Base-by-base conservation (phyloP, 2,113 vertebrate species). In the Rissa tridactyla region DNA sequence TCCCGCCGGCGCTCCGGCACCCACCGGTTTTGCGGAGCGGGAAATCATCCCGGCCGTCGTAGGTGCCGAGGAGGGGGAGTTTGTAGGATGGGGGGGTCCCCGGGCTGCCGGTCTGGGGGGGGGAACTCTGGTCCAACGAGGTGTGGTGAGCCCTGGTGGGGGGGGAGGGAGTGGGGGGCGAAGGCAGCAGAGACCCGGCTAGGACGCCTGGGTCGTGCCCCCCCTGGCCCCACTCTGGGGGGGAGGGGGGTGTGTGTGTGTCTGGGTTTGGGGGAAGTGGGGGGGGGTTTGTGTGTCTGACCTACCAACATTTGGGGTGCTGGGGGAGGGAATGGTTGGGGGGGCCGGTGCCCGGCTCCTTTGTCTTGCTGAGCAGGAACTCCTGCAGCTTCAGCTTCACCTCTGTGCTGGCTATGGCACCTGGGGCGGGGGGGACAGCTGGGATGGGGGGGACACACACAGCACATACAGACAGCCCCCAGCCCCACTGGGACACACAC, bases 351-450 rank as follows among this genome's bases (percentile, higher is more conserved):
- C 97, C 95, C 29, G 99, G 98, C 85, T 99, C 99, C 97, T 99
- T 99, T 10, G 98, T 98, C 97, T 99, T 99, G 77, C 98, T 99
- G 94, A 99, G 98, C 64, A 99, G 98, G 96, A 99, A 99, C 97
- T 99, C 99, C 98, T 99, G 99, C 84, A 99, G 99, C 97, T 99
- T 99, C 95, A 99, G 98, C 96, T 99, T 99, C 87, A 99, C 99
- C 98, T 99, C 99, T 1, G 99, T 99, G 90, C 99, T 99, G 98
- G 99, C 99, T 22, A 99, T 99, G 95, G 99, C 99, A 98, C 99
- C 99, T 99, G 95, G 4, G 78, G 61, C 13, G 69, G 49, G 34
- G 17, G 49, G 25, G 22, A 25, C 8, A 17, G 23, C 17, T 34
- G 58, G 73, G 57, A 8, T 9, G 9, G 27, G 36, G n/a, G 69